Base-by-base conservation (phyloP, 30 jellyfish, hydroid and myxozoan genomes). In the Cassiopea andromeda region DNA sequence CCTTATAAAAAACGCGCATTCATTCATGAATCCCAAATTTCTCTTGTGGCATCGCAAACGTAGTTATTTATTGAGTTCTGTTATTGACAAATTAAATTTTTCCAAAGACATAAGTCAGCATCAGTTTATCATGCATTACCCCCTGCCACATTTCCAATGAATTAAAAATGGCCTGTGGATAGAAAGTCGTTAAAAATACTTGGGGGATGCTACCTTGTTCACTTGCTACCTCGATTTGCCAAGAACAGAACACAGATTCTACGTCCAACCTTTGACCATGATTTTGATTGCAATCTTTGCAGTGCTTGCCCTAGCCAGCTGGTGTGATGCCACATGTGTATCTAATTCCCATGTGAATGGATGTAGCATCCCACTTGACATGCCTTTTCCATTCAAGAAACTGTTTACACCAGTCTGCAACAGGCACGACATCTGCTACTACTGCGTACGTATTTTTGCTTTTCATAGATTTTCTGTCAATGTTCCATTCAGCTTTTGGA, bases 401-500 rank as follows among this genome's bases (percentile, higher is more conserved):
- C 84, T 48, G 46, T 86, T 86, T 67, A 86, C 48, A 12, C 93
- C 93, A 2, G 93, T 72, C 60, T 86, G 93, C 83, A 60, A 86
- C 80, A 46, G 93, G 48, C 93, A 86, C 50, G 93, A 86, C 48
- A 85, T 86, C 47, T 86, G 93, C 89, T 86, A 86, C 85, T 45
- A 46, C 84, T 78, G 89, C 72, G 97, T 76, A 85, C 85, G 93
- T 88, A 75, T 58, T 14, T 64, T 54, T 10, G 64, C 64, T 54
- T 27, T 27, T 27, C 38, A 27, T 27, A 27, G 38, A 27, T 27
- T 27, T 27, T 27, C 38, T 27, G 38, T 27, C 38, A 27, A 27
- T 27, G 38, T 27, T 27, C 38, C 38, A 0, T 27, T 27, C 38
- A 27, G 38, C 38, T 27, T 27, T 27, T 27, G 38, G 38, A 27